phyloP scores from a whole-genome alignment of 2,888 invertebrate species.

The Rotaria sp. region DNA sequence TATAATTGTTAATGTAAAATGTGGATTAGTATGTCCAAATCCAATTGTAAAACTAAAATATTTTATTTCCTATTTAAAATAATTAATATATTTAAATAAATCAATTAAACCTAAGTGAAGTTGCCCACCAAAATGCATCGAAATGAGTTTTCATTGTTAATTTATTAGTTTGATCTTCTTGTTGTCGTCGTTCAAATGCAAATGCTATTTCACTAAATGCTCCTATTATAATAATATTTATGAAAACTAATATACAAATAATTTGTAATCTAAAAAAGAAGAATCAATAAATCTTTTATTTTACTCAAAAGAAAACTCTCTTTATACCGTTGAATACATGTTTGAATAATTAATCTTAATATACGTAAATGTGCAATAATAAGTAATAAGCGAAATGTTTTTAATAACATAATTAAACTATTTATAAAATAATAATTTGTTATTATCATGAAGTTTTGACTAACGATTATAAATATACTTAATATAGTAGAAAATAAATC shows the following conservation, averaged over 20 bases:
- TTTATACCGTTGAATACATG: neutral
- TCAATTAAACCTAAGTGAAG: neutral
- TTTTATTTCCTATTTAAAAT: neutral
- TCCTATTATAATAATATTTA: neutral
- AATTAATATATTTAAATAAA: neutral
- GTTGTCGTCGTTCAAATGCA: slow-evolving; percentile 2
- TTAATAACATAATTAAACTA: neutral
- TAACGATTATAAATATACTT: neutral
- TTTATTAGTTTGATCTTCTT: neutral
- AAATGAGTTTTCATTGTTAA: slow-evolving; percentile 4
- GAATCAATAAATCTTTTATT: neutral
- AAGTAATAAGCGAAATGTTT: neutral
- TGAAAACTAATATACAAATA: neutral
- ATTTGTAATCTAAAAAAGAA: neutral
- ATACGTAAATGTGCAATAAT: neutral
- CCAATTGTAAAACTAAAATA: slow-evolving; percentile 2
- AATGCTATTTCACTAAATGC: slow-evolving; percentile 16
- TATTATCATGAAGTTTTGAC: neutral
- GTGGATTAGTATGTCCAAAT: neutral
- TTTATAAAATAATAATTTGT: neutral
- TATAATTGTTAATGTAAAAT: neutral
- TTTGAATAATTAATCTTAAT: neutral
- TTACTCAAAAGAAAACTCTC: neutral
- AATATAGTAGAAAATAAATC: neutral
- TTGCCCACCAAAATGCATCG: slow-evolving; percentile 20